Evolutionary conservation across 2,888 invertebrate genomes (phyloP), one percentile per base, ranked within the genome.

Genomic region (Andrena haemorrhoa): DNA sequence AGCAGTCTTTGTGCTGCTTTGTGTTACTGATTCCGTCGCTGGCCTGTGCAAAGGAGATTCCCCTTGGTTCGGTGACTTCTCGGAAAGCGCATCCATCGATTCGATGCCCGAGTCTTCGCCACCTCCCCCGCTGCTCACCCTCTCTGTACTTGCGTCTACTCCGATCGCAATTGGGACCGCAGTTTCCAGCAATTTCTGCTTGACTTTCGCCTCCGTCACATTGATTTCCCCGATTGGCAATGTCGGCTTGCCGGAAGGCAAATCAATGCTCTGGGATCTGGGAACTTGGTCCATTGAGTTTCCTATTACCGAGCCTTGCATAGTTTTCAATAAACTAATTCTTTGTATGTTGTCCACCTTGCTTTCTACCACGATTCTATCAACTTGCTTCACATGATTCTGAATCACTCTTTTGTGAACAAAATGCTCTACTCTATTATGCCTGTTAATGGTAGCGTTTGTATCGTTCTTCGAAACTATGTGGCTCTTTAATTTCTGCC

Each of bases 81-180:
- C 98, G 26, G 98, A 98, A n/a, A 98, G 94, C 2, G 98, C 98
- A 93, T 98, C 98, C 98, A 98, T 98, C 51, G 98, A 98, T 93
- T 98, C 98, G 75, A 98, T 98, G 20, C 98, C 98, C 75, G 98
- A 98, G 94, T 98, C 98, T 92, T 98, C 98, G 61, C 98, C 98
- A 90, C 96, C 96, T 26, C 90, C 90, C 47, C 91, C 89, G 35
- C 89, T 90, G 74, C 88, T 88, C 29, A 88, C 90, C 80, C 92
- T 88, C 72, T 93, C 92, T 3, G 87, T 72, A 53, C 60, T 90
- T 23, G 89, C 85, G 23, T 91, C 91, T 12, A 90, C 90, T 16
- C 90, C 89, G 20, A 91, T 90, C 51, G 89, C 90, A 4, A 91
- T 89, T 12, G 92, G 90, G 68, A 89, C 86, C n/a, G 92, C 91